Evolutionary conservation across 2,888 invertebrate species (phyloP).

Genomic region (Gibbula magus): DNA sequence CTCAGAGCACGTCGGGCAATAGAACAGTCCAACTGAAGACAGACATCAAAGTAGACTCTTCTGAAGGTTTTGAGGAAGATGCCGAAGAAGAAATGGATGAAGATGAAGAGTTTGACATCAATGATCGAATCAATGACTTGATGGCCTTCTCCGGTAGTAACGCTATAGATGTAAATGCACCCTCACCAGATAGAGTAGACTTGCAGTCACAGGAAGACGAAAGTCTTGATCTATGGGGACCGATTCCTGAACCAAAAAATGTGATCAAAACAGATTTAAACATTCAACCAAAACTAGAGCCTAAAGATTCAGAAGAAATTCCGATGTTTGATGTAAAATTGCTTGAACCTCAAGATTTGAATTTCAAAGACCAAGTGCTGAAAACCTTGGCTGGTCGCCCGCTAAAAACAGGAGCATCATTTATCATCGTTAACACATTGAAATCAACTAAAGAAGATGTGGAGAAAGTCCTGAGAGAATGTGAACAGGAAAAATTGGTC

Average conservation of each 20-base stretch:
- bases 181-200: neutral
- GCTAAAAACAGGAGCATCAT: constrained; percentile 23
- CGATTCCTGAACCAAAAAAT: neutral
- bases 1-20: constrained; percentile 5
- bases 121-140: constrained; percentile 11
- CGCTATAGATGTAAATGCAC: neutral
- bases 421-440: constrained; percentile 43
- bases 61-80: constrained; percentile 30
- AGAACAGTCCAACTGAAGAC: constrained; percentile 30
- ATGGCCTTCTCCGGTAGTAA: constrained; percentile 12
- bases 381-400: constrained; percentile 29
- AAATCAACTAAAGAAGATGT: constrained; percentile 34
- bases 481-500: constrained; percentile 39
- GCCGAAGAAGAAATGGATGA: neutral
- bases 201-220: neutral
- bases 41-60: constrained; percentile 30
- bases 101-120: constrained; percentile 20
- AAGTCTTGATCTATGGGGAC: too few relatives aligned
- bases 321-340: neutral
- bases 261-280: neutral
- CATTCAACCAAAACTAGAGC: neutral
- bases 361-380: constrained; percentile 31
- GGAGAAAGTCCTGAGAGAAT: constrained; percentile 33
- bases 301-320: neutral
- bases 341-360: neutral